Base-by-base conservation (phyloP, 1,140 invertebrate genomes). In the Neomicropteryx cornuta region DNA sequence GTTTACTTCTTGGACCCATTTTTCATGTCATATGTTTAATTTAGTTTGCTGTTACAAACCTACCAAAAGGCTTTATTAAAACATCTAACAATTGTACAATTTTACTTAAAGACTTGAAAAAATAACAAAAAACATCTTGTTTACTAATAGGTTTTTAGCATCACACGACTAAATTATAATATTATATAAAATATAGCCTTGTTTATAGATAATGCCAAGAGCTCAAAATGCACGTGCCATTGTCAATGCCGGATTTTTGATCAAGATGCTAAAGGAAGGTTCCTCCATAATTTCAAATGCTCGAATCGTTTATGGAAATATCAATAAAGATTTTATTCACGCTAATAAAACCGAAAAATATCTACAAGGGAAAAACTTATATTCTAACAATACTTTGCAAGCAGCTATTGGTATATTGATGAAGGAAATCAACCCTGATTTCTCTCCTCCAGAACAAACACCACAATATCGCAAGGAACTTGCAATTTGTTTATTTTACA, bases 201-300 rank as follows among this genome's bases (percentile, higher is more conserved):
- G 31, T 36, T 58, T 65, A 27, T 39, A 82, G 77, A 75, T 84
- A 30, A 81, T 79, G 70, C 75, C 76, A 2, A 60, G 81, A 49
- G 74, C 74, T 5, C 78, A 82, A 60, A 86, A 86, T 54, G 73
- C 83, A 0, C 80, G 85, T 52, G 81, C 83, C 0, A 73, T 77
- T 38, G 74, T 87, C 0, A 84, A 83, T 52, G 79, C 79, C 33
- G 83, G 76, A 17, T 83, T 88, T 52, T 57, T 75, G 3, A 72
- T 81, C 34, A 72, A 76, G 60, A 55, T 83, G 4, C 58, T 84
- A 3, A 65, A 76, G 24, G 41, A 45, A 16, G 52, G 59, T 13
- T 40, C 51, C 2, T 45, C 46, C 3, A 4, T 46, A 6, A 30
- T 72, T 10, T 58, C 71, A 24, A 69, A 66, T 31, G 75, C 71